These are phyloP conservation scores for Poecilus cupreus DNA, from an alignment of 2,888 invertebrate genomes.

Conservation along the genomic window DNA sequence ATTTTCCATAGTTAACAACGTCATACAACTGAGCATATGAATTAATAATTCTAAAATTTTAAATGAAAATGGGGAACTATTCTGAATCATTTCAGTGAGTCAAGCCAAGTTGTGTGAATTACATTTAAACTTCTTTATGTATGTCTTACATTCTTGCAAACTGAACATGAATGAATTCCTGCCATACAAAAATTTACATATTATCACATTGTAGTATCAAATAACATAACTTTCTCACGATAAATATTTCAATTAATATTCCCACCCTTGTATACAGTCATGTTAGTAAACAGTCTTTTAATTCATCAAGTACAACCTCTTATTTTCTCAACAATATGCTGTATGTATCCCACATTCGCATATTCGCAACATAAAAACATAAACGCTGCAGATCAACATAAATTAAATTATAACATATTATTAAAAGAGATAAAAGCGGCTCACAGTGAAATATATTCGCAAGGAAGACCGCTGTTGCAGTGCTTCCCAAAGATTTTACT, in stretches of 20 bases:
- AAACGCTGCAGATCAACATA: neutral
- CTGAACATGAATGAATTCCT: slow-evolving; percentile 5
- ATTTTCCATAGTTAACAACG: too few relatives aligned
- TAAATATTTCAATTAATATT: slow-evolving; percentile 38
- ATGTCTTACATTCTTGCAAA: neutral
- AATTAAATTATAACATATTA: slow-evolving; percentile 10
- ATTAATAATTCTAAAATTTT: too few relatives aligned
- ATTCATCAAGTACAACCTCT: neutral
- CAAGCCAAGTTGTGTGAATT: too few relatives aligned
- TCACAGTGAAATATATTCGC: neutral
- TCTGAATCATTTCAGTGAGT: too few relatives aligned
- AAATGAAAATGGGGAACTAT: too few relatives aligned
- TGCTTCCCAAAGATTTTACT: too few relatives aligned
- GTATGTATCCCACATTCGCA: slow-evolving; percentile 2
- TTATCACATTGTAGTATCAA: slow-evolving; percentile 31
- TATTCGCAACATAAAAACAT: slow-evolving; percentile 8
- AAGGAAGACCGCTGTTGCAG: neutral
- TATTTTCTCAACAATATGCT: slow-evolving; percentile 38
- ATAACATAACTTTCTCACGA: slow-evolving; percentile 14
- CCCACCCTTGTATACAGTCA: slow-evolving; percentile 20
- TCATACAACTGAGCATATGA: too few relatives aligned
- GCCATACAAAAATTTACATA: slow-evolving; percentile 17
- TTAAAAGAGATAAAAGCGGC: slow-evolving; percentile 6
- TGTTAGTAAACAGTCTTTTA: slow-evolving; percentile 22
- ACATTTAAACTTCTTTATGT: too few relatives aligned